Evolutionary conservation across 2,797 vertebrate species (phyloP), one percentile per base, ranked within the genome.

Genomic region (Gallirallus australis): DNA sequence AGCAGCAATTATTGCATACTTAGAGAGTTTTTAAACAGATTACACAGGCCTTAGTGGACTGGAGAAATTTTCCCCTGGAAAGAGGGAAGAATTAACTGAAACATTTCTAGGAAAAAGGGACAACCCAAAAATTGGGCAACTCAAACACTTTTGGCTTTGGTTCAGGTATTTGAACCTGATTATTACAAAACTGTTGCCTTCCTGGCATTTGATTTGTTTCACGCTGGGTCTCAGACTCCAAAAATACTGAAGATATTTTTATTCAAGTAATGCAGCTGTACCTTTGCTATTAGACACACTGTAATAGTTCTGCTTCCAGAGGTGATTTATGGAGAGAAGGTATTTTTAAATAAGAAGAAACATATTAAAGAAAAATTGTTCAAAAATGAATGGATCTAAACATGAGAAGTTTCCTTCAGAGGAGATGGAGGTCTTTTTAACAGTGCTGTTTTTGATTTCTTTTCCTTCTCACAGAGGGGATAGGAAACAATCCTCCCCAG

Each of bases 111-210:
- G 50, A 31, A 59, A 93, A 81, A 61, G 42, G 33, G 6, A 81
- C 10, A 76, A 61, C 17, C 13, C 31, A n/a, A 80, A 70, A 68
- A 40, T 3, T 17, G 31, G 28, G 63, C 12, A 76, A 87, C 23
- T 27, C 78, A 94, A 85, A 97, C 72, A 82, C 82, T 76, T 30
- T 96, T 47, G 5, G 39, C 42, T 97, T 94, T 60, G 31, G 7
- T 79, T 95, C 59, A 11, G 24, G 30, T 75, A 68, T 37, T 61
- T 65, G 31, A 83, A 72, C 30, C 5, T 70, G 47, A 86, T n/a
- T 48, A n/a, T 20, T 27, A 80, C 9, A 80, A 70, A 79, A 81
- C 57, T 21, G 11, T 86, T 33, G 52, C 39, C 17, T 31, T 63
- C 33, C 6, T 75, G 39, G 33, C 31, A 52, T 76, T 61, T 90